Percentiles rank a stretch among this genome's conserved stretches.
These are phyloP conservation scores for Seriola quinqueradiata DNA, from an alignment of 2,113 vertebrate species.

Conservation along the genomic window DNA sequence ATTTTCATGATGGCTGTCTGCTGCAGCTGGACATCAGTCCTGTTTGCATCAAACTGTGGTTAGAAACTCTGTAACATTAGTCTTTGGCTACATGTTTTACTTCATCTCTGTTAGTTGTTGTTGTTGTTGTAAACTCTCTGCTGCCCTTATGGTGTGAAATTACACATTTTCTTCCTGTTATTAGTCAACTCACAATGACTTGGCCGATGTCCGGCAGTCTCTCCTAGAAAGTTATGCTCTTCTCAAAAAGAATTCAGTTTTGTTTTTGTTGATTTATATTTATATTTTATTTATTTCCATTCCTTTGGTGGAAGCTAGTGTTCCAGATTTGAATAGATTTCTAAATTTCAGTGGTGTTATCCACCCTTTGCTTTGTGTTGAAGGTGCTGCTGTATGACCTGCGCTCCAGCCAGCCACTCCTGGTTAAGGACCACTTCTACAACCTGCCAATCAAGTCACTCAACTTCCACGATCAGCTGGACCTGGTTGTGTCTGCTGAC, in stretches of 20 bases:
- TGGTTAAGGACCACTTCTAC: constrained; percentile 97
- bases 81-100: not conserved
- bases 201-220: not conserved
- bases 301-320: not conserved
- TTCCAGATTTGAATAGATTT: not conserved
- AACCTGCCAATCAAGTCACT: constrained; percentile 94
- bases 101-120: not conserved
- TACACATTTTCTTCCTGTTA: constrained; percentile 12
- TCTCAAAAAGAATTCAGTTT: not conserved
- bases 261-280: no score
- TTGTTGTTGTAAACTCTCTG: constrained; percentile 12
- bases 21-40: not conserved
- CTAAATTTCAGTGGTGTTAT: not conserved
- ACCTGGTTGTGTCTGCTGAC: constrained; percentile 94
- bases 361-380: not conserved
- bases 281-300: no score
- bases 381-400: constrained; percentile 97
- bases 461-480: constrained; percentile 90
- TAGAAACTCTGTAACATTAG: not conserved
- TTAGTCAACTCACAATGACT: not conserved
- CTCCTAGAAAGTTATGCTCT: not conserved
- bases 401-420: constrained; percentile 91
- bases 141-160: constrained; percentile 10
- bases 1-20: not conserved
- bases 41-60: not conserved